Evolutionary conservation across 1,140 invertebrate genomes (phyloP).

Genomic region (Helicoverpa armigera): DNA sequence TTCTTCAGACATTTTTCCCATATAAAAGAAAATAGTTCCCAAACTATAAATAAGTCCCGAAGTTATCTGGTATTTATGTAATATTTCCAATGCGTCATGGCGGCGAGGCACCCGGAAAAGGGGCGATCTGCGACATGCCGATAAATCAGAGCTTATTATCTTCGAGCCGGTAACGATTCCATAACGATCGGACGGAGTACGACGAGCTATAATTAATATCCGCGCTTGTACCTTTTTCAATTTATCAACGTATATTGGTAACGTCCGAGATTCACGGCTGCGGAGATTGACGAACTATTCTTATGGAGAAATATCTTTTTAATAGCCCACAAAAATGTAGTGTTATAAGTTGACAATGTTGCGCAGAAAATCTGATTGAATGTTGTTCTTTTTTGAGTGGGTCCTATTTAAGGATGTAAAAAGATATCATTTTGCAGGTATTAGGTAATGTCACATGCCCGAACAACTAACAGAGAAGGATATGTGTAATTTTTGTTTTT

Average conservation of each 20-base stretch:
- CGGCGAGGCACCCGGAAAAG: conserved; percentile 52
- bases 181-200: conserved; percentile 51
- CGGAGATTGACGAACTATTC: not conserved
- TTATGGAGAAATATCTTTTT: no score
- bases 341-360: no score
- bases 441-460: no score
- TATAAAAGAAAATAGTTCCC: conserved; percentile 3
- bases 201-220: conserved; percentile 62
- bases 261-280: conserved; percentile 31
- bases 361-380: no score
- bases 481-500: not conserved
- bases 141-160: conserved; percentile 63
- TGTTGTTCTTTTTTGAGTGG: no score
- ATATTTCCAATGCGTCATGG: conserved; percentile 35
- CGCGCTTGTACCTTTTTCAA: conserved; percentile 56
- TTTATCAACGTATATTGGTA: conserved; percentile 60
- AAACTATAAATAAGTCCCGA: not conserved
- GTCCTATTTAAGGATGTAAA: no score
- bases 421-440: no score
- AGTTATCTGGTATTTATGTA: conserved; percentile 24
- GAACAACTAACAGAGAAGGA: no score
- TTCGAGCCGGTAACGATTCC: conserved; percentile 53
- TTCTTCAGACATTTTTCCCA: not conserved
- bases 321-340: no score
- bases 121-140: conserved; percentile 29